phyloP scores from a whole-genome alignment of 2,888 invertebrate species.

The Conchocele bisecta region DNA sequence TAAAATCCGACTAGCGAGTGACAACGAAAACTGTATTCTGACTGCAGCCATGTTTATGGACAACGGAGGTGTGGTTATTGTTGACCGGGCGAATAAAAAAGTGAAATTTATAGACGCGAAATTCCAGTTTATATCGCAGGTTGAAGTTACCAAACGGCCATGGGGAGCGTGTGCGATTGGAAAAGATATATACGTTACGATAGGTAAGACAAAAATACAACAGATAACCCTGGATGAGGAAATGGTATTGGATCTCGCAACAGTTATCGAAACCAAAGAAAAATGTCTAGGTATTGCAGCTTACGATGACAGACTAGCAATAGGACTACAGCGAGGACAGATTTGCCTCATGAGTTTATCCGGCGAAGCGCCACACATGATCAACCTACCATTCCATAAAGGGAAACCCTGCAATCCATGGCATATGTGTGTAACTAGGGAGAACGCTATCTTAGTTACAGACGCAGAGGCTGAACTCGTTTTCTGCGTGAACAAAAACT shows the following conservation, averaged over 20 bases:
- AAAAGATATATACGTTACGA: slow-evolving; percentile 42
- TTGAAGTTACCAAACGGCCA: slow-evolving; percentile 35
- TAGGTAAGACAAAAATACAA: slow-evolving; percentile 48
- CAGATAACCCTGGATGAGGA: slow-evolving; percentile 42
- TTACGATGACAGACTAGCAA: slow-evolving; percentile 24
- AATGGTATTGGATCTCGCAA: slow-evolving; percentile 40
- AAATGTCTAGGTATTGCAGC: slow-evolving; percentile 47
- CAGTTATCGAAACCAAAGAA: slow-evolving; percentile 39
- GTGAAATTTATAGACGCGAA: slow-evolving; percentile 46
- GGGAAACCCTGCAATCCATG: slow-evolving; percentile 46
- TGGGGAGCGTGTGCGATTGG: slow-evolving; percentile 51
- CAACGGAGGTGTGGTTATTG: slow-evolving; percentile 36
- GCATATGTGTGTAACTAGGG: slow-evolving; percentile 32
- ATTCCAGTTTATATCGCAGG: slow-evolving; percentile 44
- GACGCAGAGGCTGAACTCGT: slow-evolving; percentile 37
- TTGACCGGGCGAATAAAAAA: slow-evolving; percentile 48
- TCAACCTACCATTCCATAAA: slow-evolving; percentile 29
- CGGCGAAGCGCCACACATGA: slow-evolving; percentile 26
- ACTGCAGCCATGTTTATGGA: slow-evolving; percentile 42
- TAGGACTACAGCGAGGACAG: slow-evolving; percentile 48
- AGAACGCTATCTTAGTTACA: slow-evolving; percentile 40
- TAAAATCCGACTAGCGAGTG: slow-evolving; percentile 38
- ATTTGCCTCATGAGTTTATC: slow-evolving; percentile 27
- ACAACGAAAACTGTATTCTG: slow-evolving; percentile 39
- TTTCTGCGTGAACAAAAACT: slow-evolving; percentile 39